phyloP scores from a whole-genome alignment of 2,888 invertebrate genomes.

The Conomelus anceps region DNA sequence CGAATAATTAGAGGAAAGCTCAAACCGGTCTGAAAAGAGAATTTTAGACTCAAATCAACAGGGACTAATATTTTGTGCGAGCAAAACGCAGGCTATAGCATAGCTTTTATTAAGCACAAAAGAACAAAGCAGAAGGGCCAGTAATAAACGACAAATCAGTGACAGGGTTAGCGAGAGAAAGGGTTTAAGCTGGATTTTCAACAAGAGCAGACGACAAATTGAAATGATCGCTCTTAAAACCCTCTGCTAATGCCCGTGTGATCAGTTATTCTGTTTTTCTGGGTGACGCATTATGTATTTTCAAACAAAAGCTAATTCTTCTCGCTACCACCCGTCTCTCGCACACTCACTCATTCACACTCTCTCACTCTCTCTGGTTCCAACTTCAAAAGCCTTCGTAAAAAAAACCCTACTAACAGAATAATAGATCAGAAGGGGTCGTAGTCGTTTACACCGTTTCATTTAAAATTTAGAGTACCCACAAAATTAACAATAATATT shows the following conservation, averaged over 20 bases:
- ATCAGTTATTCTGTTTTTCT: constrained; percentile 12
- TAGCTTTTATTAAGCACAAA: background rate
- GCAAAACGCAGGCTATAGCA: background rate
- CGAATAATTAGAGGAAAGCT: background rate
- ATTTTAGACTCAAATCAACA: background rate
- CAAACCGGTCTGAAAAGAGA: background rate
- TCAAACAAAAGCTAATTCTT: constrained; percentile 13
- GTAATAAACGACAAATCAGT: background rate
- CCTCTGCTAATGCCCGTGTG: constrained; percentile 14
- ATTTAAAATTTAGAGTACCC: background rate
- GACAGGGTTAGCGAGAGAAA: background rate
- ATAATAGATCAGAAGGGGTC: background rate
- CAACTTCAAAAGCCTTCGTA: background rate
- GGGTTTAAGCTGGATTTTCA: background rate
- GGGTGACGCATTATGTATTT: constrained; percentile 6
- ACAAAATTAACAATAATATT: background rate
- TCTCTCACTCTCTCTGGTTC: no score
- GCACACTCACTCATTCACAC: no score
- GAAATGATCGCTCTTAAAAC: constrained; percentile 26
- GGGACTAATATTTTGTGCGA: background rate
- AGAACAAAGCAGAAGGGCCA: background rate
- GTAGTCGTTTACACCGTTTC: background rate
- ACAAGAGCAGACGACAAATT: constrained; percentile 15
- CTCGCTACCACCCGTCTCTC: background rate
- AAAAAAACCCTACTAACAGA: background rate